These are phyloP conservation scores for Pituophis catenifer DNA, from an alignment of 2,113 vertebrate species.

Conservation along the genomic window DNA sequence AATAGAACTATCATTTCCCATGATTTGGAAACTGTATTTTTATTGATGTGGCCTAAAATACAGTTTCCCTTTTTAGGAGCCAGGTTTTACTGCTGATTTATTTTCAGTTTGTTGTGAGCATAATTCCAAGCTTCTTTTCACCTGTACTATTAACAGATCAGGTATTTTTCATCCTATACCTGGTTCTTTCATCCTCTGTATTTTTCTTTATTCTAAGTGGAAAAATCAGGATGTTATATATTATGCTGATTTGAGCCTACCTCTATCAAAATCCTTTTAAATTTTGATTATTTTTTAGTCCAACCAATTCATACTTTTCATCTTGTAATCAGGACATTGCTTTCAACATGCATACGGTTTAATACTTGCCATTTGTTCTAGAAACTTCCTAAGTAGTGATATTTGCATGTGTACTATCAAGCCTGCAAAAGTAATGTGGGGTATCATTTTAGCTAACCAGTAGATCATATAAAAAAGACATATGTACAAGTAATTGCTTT, in stretches of 20 bases:
- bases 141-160: not conserved
- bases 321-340: not conserved
- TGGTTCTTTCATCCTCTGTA: not conserved
- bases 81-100: not conserved
- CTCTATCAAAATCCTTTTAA: not conserved
- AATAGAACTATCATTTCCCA: not conserved
- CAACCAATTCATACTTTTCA: not conserved
- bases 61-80: not conserved
- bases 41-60: not conserved
- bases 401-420: not conserved
- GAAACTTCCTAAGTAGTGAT: not conserved
- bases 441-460: not conserved
- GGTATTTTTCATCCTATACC: not conserved
- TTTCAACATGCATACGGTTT: not conserved
- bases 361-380: not conserved
- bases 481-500: no score
- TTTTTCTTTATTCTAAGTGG: not conserved
- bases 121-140: not conserved
- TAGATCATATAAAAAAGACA: not conserved
- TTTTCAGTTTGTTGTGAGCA: not conserved
- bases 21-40: not conserved
- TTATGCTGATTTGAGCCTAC: not conserved
- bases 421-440: not conserved
- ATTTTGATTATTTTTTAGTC: not conserved
- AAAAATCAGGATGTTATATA: not conserved